These are phyloP conservation scores for Andrena fulva DNA, from an alignment of 2,888 invertebrate genomes.

Conservation along the genomic window DNA sequence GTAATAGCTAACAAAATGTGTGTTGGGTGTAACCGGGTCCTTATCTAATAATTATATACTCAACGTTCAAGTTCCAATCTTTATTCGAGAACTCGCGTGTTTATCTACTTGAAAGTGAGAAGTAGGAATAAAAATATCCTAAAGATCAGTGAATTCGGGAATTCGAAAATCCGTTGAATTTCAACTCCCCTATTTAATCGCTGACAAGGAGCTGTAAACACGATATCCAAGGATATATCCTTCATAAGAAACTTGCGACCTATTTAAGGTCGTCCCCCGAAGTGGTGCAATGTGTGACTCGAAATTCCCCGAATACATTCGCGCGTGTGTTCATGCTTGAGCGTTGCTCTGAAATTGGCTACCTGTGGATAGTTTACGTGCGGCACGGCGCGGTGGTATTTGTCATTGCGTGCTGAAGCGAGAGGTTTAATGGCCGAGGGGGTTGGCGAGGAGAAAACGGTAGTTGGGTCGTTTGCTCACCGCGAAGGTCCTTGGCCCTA, in stretches of 20 bases:
- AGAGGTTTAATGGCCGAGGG: conserved; percentile 33
- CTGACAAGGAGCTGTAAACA: no score
- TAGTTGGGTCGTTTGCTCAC: conserved; percentile 60
- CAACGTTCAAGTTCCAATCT: no score
- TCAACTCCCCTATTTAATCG: no score
- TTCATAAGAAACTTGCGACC: neutral
- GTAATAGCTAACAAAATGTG: no score
- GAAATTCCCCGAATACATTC: neutral
- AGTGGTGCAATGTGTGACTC: neutral
- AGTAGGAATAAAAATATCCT: no score
- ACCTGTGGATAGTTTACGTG: no score
- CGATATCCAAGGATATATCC: neutral
- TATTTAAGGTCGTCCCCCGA: neutral
- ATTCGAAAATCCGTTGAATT: no score
- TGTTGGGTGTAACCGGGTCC: no score
- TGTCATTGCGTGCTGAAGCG: conserved; percentile 1
- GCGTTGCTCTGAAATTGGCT: neutral
- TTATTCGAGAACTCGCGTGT: no score
- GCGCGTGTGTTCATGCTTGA: neutral
- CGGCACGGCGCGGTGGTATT: neutral
- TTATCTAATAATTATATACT: no score
- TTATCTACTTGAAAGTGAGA: no score
- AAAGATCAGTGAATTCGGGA: no score
- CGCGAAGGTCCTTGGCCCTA: conserved; percentile 79
- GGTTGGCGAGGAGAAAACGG: conserved; percentile 49